Conservation (phyloP, 2,797 vertebrate species). For the Gadopsis bispinosus region DNA sequence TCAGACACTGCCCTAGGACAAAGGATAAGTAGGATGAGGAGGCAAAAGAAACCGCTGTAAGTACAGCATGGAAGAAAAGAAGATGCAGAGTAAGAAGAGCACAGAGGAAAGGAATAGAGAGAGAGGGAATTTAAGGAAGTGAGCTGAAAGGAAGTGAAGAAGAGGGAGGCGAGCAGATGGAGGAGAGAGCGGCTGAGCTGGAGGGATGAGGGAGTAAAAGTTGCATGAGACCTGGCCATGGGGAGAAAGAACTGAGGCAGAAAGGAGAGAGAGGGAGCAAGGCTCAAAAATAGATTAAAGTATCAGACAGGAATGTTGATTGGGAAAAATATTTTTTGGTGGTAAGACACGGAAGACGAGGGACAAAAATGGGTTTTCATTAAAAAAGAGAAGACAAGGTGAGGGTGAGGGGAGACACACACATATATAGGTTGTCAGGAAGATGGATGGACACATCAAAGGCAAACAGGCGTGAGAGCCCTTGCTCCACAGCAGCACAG, state of each 20-base stretch:
- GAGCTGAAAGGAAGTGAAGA: slow-evolving; percentile 43
- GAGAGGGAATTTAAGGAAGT: slow-evolving; percentile 36
- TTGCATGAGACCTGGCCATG: slow-evolving; percentile 80
- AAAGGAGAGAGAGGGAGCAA: slow-evolving; percentile 59
- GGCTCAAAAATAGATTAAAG: slow-evolving; percentile 77
- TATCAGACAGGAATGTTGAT: slow-evolving; percentile 69
- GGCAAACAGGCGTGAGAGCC: slow-evolving; percentile 62
- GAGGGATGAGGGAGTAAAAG: slow-evolving; percentile 78
- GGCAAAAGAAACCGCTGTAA: slow-evolving; percentile 9
- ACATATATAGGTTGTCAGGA: slow-evolving; percentile 17
- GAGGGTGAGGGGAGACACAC: slow-evolving; percentile 38
- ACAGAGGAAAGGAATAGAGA: not conserved
- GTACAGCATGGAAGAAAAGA: slow-evolving; percentile 1
- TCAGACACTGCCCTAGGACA: slow-evolving; percentile 42
- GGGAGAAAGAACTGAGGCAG: slow-evolving; percentile 77
- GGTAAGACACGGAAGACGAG: slow-evolving; percentile 20
- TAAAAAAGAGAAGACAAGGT: slow-evolving; percentile 47
- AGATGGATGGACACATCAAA: slow-evolving; percentile 74
- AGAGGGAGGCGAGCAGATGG: slow-evolving; percentile 70
- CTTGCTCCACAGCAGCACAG: slow-evolving; percentile 44
- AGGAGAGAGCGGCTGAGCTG: slow-evolving; percentile 53
- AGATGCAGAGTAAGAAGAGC: slow-evolving; percentile 32
- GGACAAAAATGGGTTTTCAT: slow-evolving; percentile 44
- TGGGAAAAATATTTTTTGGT: slow-evolving; percentile 15
- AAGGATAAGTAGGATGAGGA: slow-evolving; percentile 25